Percentiles rank a stretch among this genome's conserved stretches.
phyloP scores from a whole-genome alignment of 2,888 invertebrate species.

The Ichneumoninae sp. region DNA sequence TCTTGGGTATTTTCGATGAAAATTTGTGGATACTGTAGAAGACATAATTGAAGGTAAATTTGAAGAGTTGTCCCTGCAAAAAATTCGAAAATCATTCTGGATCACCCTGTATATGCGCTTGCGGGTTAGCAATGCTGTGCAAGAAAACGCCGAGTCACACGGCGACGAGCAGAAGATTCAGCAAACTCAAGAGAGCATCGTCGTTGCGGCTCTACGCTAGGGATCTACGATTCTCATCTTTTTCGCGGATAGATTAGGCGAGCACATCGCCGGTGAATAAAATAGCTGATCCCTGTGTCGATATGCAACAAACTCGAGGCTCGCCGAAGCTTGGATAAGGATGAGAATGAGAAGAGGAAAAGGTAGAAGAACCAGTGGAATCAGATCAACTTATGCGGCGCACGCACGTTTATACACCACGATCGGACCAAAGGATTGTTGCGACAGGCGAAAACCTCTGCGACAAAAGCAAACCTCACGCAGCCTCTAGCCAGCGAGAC shows the following conservation, averaged over 20 bases:
- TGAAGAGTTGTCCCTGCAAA: not conserved
- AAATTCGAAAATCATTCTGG: not conserved
- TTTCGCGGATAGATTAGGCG: constrained; percentile 49
- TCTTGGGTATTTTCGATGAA: not conserved
- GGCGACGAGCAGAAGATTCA: constrained; percentile 55
- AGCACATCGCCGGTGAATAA: constrained; percentile 41
- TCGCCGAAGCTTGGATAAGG: constrained; percentile 43
- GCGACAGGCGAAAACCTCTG: constrained; percentile 26
- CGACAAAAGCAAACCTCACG: constrained; percentile 24
- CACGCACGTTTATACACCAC: constrained; percentile 31
- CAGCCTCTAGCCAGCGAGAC: not conserved
- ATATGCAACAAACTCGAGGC: constrained; percentile 33
- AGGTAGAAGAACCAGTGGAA: constrained; percentile 36
- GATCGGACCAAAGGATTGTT: constrained; percentile 43
- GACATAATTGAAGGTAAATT: not conserved
- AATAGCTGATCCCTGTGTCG: constrained; percentile 41
- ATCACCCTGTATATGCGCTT: not conserved
- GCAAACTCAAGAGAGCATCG: constrained; percentile 27
- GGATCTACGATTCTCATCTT: constrained; percentile 47
- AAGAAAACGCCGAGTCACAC: constrained; percentile 76
- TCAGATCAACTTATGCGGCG: constrained; percentile 49
- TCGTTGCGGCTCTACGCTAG: constrained; percentile 8
- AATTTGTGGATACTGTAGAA: not conserved
- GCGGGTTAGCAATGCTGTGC: constrained; percentile 66
- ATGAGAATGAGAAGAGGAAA: constrained; percentile 16